These are phyloP conservation scores for Ormyrus labotus DNA, from an alignment of 2,888 invertebrate genomes.

Conservation along the genomic window DNA sequence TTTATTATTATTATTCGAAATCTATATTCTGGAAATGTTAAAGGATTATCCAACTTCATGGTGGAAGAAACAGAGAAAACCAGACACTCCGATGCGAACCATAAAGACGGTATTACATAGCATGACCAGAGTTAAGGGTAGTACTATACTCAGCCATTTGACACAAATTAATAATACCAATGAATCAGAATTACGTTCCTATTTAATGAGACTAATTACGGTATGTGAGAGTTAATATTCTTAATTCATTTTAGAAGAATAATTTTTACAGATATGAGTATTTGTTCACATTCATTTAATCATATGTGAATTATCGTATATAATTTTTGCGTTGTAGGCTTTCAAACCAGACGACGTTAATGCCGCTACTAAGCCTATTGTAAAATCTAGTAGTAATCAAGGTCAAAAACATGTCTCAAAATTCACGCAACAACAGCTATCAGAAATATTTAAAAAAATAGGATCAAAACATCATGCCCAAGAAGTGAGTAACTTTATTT, in stretches of 20 bases:
- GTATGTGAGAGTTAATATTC: slow-evolving; percentile 73
- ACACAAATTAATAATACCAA: slow-evolving; percentile 86
- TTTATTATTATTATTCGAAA: slow-evolving; percentile 16
- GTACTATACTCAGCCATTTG: slow-evolving; percentile 86
- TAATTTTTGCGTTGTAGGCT: slow-evolving; percentile 68
- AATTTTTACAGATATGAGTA: background rate
- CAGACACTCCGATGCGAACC: slow-evolving; percentile 93
- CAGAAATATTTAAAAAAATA: slow-evolving; percentile 93
- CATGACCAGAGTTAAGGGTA: slow-evolving; percentile 91
- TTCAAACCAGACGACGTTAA: slow-evolving; percentile 77
- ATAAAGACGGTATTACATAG: slow-evolving; percentile 96
- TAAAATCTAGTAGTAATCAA: slow-evolving; percentile 65
- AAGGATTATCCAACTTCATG: slow-evolving; percentile 87
- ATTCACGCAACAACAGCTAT: slow-evolving; percentile 89
- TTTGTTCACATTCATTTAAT: background rate
- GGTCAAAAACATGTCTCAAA: slow-evolving; percentile 82
- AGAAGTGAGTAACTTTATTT: slow-evolving; percentile 72
- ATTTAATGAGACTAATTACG: slow-evolving; percentile 89
- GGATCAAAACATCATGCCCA: slow-evolving; percentile 90
- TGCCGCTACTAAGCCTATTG: slow-evolving; percentile 62
- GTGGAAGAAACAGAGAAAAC: slow-evolving; percentile 91
- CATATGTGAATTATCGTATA: too few species aligned
- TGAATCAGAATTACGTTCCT: slow-evolving; percentile 91
- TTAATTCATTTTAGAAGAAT: background rate
- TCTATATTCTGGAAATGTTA: slow-evolving; percentile 24